phyloP scores from a whole-genome alignment of 1,140 invertebrate species.

The Nebria ingens region DNA sequence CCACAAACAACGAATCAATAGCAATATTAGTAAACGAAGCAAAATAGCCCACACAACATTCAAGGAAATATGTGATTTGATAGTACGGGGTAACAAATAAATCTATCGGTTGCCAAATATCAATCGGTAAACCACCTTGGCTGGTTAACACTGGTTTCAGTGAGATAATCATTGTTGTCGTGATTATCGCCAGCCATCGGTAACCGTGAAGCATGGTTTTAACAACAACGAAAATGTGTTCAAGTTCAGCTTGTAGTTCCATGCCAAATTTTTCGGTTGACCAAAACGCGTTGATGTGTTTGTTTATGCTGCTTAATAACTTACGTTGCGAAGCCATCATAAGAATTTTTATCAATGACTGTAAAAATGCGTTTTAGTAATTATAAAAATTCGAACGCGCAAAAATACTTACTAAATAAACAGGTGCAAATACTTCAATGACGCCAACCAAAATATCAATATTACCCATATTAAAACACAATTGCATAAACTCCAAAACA shows the following conservation, averaged over 20 bases:
- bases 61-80: neutral
- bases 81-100: neutral
- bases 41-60: neutral
- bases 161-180: neutral
- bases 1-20: neutral
- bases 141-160: neutral
- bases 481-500: neutral
- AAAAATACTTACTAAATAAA: neutral
- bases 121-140: neutral
- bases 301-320: neutral
- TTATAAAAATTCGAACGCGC: neutral
- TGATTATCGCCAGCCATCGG: neutral
- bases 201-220: neutral
- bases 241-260: neutral
- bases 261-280: neutral
- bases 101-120: conserved; percentile 1
- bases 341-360: neutral
- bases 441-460: neutral
- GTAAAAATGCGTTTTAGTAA: neutral
- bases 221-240: neutral
- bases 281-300: neutral
- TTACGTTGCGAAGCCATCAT: neutral
- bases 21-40: neutral
- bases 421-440: neutral
- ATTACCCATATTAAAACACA: neutral